Percentiles rank a stretch among this genome's conserved stretches.
These are phyloP conservation scores for Myanophis thanlyinensis DNA, from an alignment of 2,113 vertebrate genomes.

Conservation along the genomic window DNA sequence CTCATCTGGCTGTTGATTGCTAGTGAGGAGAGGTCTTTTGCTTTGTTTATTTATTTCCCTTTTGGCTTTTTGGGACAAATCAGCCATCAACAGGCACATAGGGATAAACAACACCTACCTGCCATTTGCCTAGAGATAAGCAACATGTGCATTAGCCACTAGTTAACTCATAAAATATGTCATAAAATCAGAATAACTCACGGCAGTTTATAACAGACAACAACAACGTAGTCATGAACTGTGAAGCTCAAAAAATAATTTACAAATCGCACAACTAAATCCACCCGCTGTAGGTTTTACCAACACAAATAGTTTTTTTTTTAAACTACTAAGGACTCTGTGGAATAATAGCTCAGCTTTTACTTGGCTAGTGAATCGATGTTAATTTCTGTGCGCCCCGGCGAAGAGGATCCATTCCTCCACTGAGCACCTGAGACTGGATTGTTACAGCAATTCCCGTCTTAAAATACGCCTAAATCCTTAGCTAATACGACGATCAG, in stretches of 20 bases:
- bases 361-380: not conserved
- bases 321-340: not conserved
- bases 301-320: not conserved
- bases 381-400: not conserved
- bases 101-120: not conserved
- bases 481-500: not conserved
- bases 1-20: not conserved
- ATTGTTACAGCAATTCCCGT: not conserved
- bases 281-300: not conserved
- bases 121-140: not conserved
- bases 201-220: not conserved
- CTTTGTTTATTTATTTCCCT: not conserved
- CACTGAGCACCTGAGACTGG: not conserved
- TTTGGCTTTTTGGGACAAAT: not conserved
- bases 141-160: not conserved
- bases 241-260: not conserved
- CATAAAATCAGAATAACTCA: not conserved
- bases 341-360: not conserved
- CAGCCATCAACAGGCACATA: not conserved
- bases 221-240: not conserved
- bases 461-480: not conserved
- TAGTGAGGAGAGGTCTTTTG: not conserved
- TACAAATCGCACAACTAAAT: not conserved
- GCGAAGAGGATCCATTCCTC: not conserved
- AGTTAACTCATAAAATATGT: too few relatives aligned